Conservation (phyloP, 2,113 vertebrate species). For the Menidia beryllina region DNA sequence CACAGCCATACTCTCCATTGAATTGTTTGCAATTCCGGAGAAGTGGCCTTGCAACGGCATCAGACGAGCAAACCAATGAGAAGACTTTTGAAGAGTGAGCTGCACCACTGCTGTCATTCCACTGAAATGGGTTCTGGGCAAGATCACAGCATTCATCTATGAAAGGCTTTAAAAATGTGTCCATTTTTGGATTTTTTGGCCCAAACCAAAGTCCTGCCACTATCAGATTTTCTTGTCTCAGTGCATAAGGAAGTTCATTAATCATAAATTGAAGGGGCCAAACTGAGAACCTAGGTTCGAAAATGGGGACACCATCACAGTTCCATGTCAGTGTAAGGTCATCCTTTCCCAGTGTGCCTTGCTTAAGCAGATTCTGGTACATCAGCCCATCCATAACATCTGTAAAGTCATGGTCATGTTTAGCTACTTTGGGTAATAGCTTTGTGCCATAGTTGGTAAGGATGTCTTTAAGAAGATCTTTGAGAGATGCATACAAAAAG, state of each 20-base stretch:
- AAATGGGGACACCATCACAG: slow-evolving; percentile 24
- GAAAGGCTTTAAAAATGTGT: too few species aligned
- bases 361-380: slow-evolving; percentile 33
- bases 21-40: slow-evolving; percentile 31
- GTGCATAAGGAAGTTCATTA: too few species aligned
- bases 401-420: too few species aligned
- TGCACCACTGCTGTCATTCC: background rate
- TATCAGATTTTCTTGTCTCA: too few species aligned
- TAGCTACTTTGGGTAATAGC: too few species aligned
- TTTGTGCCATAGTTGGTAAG: slow-evolving; percentile 6
- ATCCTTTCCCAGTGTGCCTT: slow-evolving; percentile 10
- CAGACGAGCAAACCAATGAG: slow-evolving; percentile 37
- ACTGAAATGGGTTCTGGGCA: too few species aligned
- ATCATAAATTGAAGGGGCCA: slow-evolving; percentile 48
- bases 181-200: too few species aligned
- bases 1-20: too few species aligned
- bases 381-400: slow-evolving; percentile 43
- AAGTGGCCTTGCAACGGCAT: slow-evolving; percentile 29
- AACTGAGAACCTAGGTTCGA: background rate
- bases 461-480: slow-evolving; percentile 20
- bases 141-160: too few species aligned
- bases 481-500: too few species aligned
- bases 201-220: too few species aligned
- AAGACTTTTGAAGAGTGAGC: slow-evolving; percentile 36
- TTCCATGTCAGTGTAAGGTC: slow-evolving; percentile 37